Conservation (phyloP, 2,888 invertebrate species). For the Galeruca laticollis region DNA sequence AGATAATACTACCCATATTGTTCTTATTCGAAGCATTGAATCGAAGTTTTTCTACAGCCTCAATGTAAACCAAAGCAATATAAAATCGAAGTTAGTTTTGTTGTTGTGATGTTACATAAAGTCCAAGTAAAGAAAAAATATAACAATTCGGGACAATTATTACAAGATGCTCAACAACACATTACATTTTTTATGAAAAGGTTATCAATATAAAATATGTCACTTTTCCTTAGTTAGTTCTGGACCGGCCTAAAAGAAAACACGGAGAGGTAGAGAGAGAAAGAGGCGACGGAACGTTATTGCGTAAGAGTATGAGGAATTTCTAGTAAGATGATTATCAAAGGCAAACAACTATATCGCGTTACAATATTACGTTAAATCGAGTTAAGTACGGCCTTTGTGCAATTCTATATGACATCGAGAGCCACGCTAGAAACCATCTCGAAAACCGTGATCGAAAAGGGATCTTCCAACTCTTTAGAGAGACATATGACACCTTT, state of each 20-base stretch:
- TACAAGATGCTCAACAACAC: not conserved
- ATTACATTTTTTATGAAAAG: not conserved
- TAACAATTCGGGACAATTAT: no score
- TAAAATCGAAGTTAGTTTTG: not conserved
- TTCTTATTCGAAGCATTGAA: not conserved
- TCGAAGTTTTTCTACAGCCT: no score
- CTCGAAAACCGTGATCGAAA: conserved; percentile 40
- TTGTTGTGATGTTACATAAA: no score
- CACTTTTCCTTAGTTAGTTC: not conserved
- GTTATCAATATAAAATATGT: not conserved
- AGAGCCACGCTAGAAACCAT: conserved; percentile 42
- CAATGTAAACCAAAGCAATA: no score
- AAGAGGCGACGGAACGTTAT: conserved; percentile 29
- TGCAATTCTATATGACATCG: conserved; percentile 47
- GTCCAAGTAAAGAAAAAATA: no score
- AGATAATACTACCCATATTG: not conserved
- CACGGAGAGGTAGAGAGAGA: not conserved
- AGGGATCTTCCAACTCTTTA: conserved; percentile 35
- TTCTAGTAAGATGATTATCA: conserved; percentile 53
- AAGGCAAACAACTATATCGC: conserved; percentile 53
- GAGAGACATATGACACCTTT: conserved; percentile 32
- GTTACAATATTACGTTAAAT: conserved; percentile 56
- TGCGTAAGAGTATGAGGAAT: conserved; percentile 45
- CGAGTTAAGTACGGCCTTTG: conserved; percentile 54
- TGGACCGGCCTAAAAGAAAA: conserved; percentile 3